Evolutionary conservation across 2,113 vertebrate species (phyloP).

Genomic region (Brachypteracias leptosomus): DNA sequence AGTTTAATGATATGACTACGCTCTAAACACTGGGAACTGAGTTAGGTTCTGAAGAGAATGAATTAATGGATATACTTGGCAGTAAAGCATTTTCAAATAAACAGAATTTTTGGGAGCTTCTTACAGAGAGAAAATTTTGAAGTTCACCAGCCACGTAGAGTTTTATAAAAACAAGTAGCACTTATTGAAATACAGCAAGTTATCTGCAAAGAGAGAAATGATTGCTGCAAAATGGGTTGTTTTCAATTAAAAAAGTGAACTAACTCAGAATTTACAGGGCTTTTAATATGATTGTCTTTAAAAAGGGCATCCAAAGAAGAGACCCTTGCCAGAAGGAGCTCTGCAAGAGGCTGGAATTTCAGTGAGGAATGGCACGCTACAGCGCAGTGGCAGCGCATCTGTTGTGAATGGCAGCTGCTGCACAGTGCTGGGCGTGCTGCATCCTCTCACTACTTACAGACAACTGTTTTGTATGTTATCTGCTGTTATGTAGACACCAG

Average conservation of each 20-base stretch:
- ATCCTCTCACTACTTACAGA: not conserved
- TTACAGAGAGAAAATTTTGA: not conserved
- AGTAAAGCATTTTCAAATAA: not conserved
- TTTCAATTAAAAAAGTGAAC: not conserved
- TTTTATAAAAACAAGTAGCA: not conserved
- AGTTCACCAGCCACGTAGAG: accelerated
- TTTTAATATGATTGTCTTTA: not conserved
- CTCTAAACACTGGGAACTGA: not conserved
- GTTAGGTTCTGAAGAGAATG: not conserved
- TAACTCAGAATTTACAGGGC: not conserved
- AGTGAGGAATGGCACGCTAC: slow-evolving; percentile 6
- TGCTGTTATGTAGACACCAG: not conserved
- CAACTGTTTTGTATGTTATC: not conserved
- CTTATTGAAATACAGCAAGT: not conserved
- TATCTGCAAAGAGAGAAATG: not conserved
- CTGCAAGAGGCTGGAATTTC: slow-evolving; percentile 45
- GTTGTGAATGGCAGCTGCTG: slow-evolving; percentile 61
- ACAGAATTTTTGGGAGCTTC: not conserved
- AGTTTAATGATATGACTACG: not conserved
- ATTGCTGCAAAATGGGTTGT: not conserved
- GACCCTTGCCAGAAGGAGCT: slow-evolving; percentile 33
- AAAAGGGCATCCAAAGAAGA: slow-evolving; percentile 6
- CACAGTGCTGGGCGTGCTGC: not conserved
- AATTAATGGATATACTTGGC: not conserved
- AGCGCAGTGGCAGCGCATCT: not conserved